These are phyloP conservation scores for Spodoptera exigua DNA, from an alignment of 2,888 invertebrate genomes.

Conservation along the genomic window DNA sequence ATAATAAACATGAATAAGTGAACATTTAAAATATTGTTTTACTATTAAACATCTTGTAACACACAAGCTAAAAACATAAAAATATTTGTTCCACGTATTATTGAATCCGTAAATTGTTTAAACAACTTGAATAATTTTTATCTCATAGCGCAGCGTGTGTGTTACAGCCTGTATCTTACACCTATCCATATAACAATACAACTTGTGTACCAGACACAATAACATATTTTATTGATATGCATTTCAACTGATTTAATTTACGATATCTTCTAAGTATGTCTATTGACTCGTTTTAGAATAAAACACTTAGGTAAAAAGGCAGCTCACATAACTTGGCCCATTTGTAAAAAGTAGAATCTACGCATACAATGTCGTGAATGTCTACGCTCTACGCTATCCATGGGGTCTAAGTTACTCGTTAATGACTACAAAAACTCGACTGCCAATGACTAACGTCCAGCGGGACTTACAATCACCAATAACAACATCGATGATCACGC, in stretches of 20 bases:
- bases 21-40: constrained; percentile 32
- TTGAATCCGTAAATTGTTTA: not conserved
- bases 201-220: constrained; percentile 74
- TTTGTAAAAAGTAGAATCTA: constrained; percentile 26
- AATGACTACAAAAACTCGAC: constrained; percentile 30
- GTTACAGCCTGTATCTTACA: constrained; percentile 51
- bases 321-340: constrained; percentile 31
- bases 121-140: not conserved
- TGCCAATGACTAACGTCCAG: constrained; percentile 50
- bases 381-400: constrained; percentile 22
- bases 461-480: constrained; percentile 48
- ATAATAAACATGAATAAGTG: constrained; percentile 26
- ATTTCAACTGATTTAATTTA: constrained; percentile 44
- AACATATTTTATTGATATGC: constrained; percentile 65
- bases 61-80: constrained; percentile 38
- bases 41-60: constrained; percentile 34
- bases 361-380: constrained; percentile 19
- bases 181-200: constrained; percentile 52
- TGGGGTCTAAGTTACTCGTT: constrained; percentile 30
- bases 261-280: constrained; percentile 12
- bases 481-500: constrained; percentile 36
- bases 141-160: constrained; percentile 30
- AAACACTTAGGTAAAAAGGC: constrained; percentile 27
- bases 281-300: constrained; percentile 31
- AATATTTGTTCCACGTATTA: not conserved